A percentile compares a stretch with the other conserved stretches of the same genome.
Evolutionary conservation across 2,797 vertebrate species (phyloP).

Genomic region (Coregonus sp.): DNA sequence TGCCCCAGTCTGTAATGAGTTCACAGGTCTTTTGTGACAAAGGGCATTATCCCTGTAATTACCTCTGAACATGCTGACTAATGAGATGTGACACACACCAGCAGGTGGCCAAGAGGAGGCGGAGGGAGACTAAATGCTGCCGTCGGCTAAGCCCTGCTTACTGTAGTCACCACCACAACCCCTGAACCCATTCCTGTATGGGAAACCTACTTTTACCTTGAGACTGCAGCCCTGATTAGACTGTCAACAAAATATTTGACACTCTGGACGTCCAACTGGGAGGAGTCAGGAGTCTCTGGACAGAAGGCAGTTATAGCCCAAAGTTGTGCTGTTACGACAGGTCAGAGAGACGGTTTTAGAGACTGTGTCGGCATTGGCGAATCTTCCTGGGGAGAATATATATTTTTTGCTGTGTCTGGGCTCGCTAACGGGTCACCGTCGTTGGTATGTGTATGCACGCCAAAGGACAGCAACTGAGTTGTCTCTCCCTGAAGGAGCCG

Average conservation of each 20-base stretch:
- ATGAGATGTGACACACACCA: constrained; percentile 79
- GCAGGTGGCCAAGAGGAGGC: constrained; percentile 37
- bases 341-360: constrained; percentile 22
- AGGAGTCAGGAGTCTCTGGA: constrained; percentile 38
- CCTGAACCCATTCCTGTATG: constrained; percentile 25
- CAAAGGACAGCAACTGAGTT: constrained; percentile 41
- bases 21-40: constrained; percentile 38
- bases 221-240: constrained; percentile 5
- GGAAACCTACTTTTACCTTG: constrained; percentile 34
- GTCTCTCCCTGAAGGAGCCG: constrained; percentile 39
- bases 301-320: constrained; percentile 63
- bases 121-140: constrained; percentile 24
- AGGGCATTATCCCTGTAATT: constrained; percentile 63
- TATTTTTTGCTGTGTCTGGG: neutral
- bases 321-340: constrained; percentile 50
- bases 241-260: constrained; percentile 27
- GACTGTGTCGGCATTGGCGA: constrained; percentile 1
- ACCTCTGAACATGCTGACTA: constrained; percentile 65
- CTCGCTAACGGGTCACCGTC: constrained; percentile 10
- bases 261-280: constrained; percentile 12
- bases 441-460: constrained; percentile 60
- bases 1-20: constrained; percentile 42
- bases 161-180: neutral
- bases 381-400: neutral
- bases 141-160: constrained; percentile 17